phyloP scores from a whole-genome alignment of 1,140 invertebrate genomes.

The Neomicropteryx cornuta region DNA sequence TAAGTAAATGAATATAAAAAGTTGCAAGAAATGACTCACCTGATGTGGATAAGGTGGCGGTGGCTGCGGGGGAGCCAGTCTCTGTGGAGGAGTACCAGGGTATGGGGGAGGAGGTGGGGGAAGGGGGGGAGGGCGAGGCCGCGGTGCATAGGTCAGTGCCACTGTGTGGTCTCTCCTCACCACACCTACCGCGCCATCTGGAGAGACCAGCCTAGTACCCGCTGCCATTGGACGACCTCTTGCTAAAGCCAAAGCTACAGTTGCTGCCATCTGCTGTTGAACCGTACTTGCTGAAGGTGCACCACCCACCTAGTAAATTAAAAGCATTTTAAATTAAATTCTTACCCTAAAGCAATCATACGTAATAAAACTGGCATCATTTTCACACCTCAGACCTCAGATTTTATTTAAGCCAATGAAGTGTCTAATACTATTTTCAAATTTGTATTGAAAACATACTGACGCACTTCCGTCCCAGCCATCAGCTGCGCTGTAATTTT shows the following conservation, averaged over 20 bases:
- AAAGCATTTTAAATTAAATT: no score
- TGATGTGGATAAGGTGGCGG: constrained; percentile 56
- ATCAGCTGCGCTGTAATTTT: no score
- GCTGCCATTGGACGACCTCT: constrained; percentile 47
- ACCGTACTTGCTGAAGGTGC: constrained; percentile 19
- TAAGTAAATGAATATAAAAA: constrained; percentile 5
- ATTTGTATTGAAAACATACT: no score
- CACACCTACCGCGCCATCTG: constrained; percentile 51
- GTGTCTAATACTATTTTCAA: no score
- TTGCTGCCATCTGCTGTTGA: constrained; percentile 36
- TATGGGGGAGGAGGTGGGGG: constrained; percentile 52
- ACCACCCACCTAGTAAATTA: constrained; percentile 11
- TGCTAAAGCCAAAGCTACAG: constrained; percentile 49
- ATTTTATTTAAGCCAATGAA: no score
- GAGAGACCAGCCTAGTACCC: constrained; percentile 46
- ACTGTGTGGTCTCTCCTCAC: constrained; percentile 52
- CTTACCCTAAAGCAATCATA: no score
- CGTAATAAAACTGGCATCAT: no score
- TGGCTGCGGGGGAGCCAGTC: constrained; percentile 19
- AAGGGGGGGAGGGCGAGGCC: constrained; percentile 31
- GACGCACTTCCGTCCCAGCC: no score
- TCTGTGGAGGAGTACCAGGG: constrained; percentile 30
- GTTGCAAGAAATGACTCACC: constrained; percentile 17
- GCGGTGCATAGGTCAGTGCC: constrained; percentile 45
- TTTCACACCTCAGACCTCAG: no score